Evolutionary conservation across 2,797 vertebrate species (phyloP).

Genomic region (Alosa sapidissima): DNA sequence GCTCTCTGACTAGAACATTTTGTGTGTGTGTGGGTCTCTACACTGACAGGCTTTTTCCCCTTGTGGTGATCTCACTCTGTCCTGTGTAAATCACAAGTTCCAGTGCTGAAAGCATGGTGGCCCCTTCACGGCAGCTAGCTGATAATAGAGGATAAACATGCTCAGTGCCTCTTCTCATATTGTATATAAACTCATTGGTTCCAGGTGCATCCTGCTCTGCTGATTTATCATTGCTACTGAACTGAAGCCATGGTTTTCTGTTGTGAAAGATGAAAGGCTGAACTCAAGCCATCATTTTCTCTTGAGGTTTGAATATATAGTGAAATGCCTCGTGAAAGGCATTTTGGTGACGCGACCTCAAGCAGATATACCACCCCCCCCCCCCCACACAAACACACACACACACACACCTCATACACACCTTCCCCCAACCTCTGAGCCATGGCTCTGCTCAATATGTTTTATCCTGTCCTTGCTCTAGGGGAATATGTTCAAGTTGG

Average conservation of each 20-base stretch:
- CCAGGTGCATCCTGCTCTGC: neutral
- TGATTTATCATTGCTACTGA: neutral
- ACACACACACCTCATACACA: too few species aligned
- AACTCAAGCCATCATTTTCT: neutral
- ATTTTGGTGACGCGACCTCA: neutral
- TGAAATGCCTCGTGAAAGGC: neutral
- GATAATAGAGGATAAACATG: neutral
- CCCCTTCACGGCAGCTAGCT: neutral
- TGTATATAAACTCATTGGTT: neutral
- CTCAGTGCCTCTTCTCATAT: neutral
- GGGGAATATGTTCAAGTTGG: too few species aligned
- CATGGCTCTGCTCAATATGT: too few species aligned
- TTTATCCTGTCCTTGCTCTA: too few species aligned
- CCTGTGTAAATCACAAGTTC: constrained; percentile 41
- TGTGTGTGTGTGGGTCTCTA: constrained; percentile 6
- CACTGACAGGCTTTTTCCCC: constrained; percentile 36
- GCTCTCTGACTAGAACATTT: neutral
- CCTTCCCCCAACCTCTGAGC: too few species aligned
- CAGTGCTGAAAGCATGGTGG: constrained; percentile 19
- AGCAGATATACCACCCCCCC: too few species aligned
- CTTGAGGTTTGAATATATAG: neutral
- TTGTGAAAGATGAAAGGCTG: neutral
- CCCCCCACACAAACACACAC: too few species aligned
- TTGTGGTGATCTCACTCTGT: constrained; percentile 47
- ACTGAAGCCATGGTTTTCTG: neutral